These are phyloP conservation scores for Nomada fabriciana DNA, from an alignment of 2,888 invertebrate species.

Conservation along the genomic window DNA sequence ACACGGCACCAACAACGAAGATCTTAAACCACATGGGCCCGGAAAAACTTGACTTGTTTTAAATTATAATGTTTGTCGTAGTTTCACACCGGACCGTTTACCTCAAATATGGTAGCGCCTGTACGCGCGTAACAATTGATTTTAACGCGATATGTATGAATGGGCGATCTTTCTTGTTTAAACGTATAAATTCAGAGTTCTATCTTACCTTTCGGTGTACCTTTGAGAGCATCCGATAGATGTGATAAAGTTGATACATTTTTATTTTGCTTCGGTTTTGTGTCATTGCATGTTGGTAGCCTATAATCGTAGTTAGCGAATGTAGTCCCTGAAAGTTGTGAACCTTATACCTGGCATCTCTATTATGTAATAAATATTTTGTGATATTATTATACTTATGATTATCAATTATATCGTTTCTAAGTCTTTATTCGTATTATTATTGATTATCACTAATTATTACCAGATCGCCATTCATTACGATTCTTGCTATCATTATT, in stretches of 20 bases:
- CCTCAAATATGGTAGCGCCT: conserved; percentile 19
- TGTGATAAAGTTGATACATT: conserved; percentile 48
- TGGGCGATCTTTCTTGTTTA: not conserved
- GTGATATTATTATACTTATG: conserved; percentile 76
- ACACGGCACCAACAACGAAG: conserved; percentile 21
- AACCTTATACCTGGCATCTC: conserved; percentile 58
- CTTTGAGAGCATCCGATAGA: conserved; percentile 9
- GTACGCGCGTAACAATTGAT: conserved; percentile 18
- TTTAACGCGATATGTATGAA: conserved; percentile 41
- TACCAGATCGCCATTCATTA: conserved; percentile 39
- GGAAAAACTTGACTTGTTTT: conserved; percentile 22
- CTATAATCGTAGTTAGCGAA: conserved; percentile 65
- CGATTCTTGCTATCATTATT: conserved; percentile 31
- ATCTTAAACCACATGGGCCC: conserved; percentile 55
- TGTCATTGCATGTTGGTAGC: conserved; percentile 71
- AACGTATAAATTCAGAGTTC: conserved; percentile 13
- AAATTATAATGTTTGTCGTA: conserved; percentile 11
- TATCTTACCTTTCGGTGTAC: conserved; percentile 21
- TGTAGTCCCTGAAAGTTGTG: conserved; percentile 56
- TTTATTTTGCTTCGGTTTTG: conserved; percentile 14
- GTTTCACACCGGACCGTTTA: conserved; percentile 27
- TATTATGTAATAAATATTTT: conserved; percentile 76
- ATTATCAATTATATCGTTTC: conserved; percentile 59
- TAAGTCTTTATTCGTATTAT: conserved; percentile 54
- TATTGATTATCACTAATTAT: conserved; percentile 25